Percentiles rank a stretch among this genome's conserved stretches.
Evolutionary conservation across 2,113 vertebrate genomes (phyloP).

Genomic region (Recurvirostra avosetta): DNA sequence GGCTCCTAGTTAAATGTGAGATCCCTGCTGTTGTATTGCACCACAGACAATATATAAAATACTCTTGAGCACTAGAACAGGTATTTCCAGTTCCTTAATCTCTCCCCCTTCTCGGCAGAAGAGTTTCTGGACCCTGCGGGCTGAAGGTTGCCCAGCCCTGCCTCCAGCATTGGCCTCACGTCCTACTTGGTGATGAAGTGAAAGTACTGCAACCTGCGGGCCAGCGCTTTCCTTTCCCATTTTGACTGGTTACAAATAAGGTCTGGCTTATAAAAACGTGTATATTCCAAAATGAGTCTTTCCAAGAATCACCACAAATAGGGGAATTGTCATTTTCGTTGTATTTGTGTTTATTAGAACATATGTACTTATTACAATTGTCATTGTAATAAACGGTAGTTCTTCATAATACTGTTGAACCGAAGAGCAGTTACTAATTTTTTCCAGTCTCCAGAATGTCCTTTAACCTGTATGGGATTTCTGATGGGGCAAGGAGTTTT

Average conservation of each 20-base stretch:
- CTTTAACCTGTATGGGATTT: not conserved
- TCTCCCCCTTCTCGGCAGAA: not conserved
- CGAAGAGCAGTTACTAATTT: constrained; percentile 45
- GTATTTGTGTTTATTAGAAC: constrained; percentile 68
- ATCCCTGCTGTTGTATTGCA: constrained; percentile 34
- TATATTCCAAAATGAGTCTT: constrained; percentile 23
- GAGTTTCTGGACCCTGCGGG: constrained; percentile 34
- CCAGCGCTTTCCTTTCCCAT: not conserved
- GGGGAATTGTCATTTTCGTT: constrained; percentile 53
- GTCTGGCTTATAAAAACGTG: not conserved
- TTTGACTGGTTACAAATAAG: not conserved
- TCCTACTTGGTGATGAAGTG: not conserved
- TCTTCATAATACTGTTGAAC: constrained; percentile 59
- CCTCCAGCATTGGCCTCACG: constrained; percentile 47
- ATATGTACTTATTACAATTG: constrained; percentile 63
- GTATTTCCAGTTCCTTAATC: constrained; percentile 37
- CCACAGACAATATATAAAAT: not conserved
- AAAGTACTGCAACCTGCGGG: not conserved
- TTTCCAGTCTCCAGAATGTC: constrained; percentile 26
- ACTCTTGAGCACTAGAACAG: constrained; percentile 18
- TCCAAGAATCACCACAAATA: constrained; percentile 33
- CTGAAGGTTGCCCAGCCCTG: constrained; percentile 9
- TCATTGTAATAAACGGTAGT: constrained; percentile 68
- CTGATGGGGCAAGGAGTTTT: not conserved
- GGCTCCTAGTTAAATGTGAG: constrained; percentile 47